A percentile compares a stretch with the other conserved stretches of the same genome.
Conservation (phyloP, 2,888 invertebrate genomes). For the Opisthograptis luteolata region DNA sequence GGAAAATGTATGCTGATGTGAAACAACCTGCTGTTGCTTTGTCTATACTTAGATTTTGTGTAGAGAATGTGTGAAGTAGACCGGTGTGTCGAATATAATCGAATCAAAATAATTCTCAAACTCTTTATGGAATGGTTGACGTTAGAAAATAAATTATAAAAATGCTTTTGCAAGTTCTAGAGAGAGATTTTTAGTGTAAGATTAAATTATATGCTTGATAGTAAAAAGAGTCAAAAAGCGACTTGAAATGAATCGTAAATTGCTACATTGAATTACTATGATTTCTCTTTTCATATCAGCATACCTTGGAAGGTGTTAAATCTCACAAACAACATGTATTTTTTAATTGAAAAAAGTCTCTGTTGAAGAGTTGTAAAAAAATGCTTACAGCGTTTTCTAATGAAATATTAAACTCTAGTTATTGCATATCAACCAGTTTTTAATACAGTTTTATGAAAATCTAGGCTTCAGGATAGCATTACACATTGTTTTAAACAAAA, state of each 20-base stretch:
- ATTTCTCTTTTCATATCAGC: constrained; percentile 14
- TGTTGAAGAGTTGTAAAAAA: background rate
- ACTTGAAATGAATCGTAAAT: no score
- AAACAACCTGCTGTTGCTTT: constrained; percentile 3
- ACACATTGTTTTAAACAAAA: constrained; percentile 20
- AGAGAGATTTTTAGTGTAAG: background rate
- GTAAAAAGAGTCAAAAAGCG: no score
- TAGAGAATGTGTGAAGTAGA: constrained; percentile 1
- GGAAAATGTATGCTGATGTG: constrained; percentile 12
- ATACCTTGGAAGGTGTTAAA: background rate
- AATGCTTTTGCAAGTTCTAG: no score
- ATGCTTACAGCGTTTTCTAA: background rate
- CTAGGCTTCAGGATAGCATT: constrained; percentile 5
- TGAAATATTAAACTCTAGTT: constrained; percentile 3
- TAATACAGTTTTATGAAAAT: constrained; percentile 10
- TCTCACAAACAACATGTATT: no score
- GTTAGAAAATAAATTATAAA: background rate
- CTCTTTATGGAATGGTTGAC: constrained; percentile 19
- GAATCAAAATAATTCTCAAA: background rate
- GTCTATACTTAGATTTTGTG: background rate
- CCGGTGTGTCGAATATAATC: constrained; percentile 7
- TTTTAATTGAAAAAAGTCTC: no score
- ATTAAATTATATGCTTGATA: no score
- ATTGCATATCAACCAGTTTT: constrained; percentile 19
- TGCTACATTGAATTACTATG: no score